phyloP scores from a whole-genome alignment of 1,140 invertebrate species.

The Seison nebaliae region DNA sequence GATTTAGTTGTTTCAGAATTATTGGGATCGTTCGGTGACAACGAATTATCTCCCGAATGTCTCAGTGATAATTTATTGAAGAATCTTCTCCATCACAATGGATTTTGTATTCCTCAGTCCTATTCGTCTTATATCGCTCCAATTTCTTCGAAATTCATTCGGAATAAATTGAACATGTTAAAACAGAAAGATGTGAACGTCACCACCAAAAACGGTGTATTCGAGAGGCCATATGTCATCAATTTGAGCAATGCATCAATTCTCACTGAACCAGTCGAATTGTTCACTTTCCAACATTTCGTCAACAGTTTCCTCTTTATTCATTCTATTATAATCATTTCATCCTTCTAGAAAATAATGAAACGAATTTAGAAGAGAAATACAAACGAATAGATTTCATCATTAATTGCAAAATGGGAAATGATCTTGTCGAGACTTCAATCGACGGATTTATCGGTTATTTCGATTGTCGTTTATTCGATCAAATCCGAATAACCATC shows the following conservation, averaged over 20 bases:
- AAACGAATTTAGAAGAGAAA: constrained; percentile 1
- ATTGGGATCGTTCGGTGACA: constrained; percentile 87
- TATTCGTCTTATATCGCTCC: constrained; percentile 74
- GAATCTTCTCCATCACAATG: constrained; percentile 36
- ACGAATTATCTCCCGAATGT: constrained; percentile 92
- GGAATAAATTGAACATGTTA: too few relatives aligned
- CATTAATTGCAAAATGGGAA: too few relatives aligned
- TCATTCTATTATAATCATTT: background rate
- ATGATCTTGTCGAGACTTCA: constrained; percentile 49
- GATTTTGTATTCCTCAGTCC: constrained; percentile 61
- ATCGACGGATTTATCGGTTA: constrained; percentile 79
- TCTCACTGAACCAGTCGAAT: constrained; percentile 43
- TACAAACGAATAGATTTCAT: constrained; percentile 27
- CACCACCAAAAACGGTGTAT: too few relatives aligned
- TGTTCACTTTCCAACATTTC: constrained; percentile 41
- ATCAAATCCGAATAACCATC: constrained; percentile 49
- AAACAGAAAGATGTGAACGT: too few relatives aligned
- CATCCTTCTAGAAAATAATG: constrained; percentile 5
- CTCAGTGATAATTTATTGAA: too few relatives aligned
- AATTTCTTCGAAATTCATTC: too few relatives aligned
- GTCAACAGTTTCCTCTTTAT: background rate
- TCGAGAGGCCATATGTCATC: constrained; percentile 71
- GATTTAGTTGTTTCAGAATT: constrained; percentile 90
- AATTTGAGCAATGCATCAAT: constrained; percentile 63
- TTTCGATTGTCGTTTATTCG: constrained; percentile 61